phyloP scores from a whole-genome alignment of 30 jellyfish, hydroid and myxozoan species.

The Turritopsis rubra region DNA sequence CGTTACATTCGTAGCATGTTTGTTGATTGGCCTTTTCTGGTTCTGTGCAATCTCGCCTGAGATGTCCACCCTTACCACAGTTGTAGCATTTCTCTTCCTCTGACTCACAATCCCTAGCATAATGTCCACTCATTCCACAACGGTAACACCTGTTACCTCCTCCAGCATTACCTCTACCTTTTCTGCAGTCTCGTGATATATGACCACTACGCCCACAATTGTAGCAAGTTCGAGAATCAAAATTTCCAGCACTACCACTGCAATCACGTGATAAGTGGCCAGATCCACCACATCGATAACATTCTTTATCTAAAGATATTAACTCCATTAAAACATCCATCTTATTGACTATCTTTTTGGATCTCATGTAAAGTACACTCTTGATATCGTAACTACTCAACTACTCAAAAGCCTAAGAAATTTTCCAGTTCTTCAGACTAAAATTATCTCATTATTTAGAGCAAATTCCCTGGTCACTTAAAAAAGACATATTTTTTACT shows the following conservation, averaged over 20 bases:
- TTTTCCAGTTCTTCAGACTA: too few relatives aligned
- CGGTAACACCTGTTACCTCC: conserved; percentile 45
- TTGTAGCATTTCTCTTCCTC: conserved; percentile 80
- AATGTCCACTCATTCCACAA: conserved; percentile 80
- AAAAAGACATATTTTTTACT: too few relatives aligned
- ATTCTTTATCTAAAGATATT: conserved; percentile 33
- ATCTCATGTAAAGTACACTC: too few relatives aligned
- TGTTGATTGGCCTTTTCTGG: conserved; percentile 10
- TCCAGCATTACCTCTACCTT: conserved; percentile 31
- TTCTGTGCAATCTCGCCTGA: conserved; percentile 63
- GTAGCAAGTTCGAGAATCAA: conserved; percentile 57
- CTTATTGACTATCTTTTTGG: too few relatives aligned
- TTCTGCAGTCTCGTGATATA: conserved; percentile 71
- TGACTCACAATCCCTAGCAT: conserved; percentile 65
- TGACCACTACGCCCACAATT: conserved; percentile 90
- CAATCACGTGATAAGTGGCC: conserved; percentile 93
- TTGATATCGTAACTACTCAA: too few relatives aligned
- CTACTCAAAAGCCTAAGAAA: too few relatives aligned
- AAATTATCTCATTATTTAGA: too few relatives aligned
- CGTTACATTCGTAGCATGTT: conserved; percentile 37
- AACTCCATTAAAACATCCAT: too few relatives aligned
- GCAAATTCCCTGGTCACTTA: too few relatives aligned
- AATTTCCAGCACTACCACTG: conserved; percentile 40
- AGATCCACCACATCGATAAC: conserved; percentile 65
- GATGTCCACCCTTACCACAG: conserved; percentile 73